phyloP scores from a whole-genome alignment of 2,113 vertebrate genomes.

The Chrysemys picta region DNA sequence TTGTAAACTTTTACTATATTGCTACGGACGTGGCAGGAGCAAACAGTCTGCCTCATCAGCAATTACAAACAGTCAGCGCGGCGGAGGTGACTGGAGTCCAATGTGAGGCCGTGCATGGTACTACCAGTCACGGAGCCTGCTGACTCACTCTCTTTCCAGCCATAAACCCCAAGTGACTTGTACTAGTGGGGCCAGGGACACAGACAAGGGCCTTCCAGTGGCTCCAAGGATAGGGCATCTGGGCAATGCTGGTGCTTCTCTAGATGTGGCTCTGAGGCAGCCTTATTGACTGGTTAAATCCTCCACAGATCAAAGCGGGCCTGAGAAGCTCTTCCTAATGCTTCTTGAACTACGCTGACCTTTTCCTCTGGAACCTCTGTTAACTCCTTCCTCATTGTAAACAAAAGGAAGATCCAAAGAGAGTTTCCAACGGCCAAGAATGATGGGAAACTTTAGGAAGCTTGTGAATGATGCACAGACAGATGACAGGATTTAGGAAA shows the following conservation, averaged over 20 bases:
- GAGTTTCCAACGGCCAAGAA: slow-evolving; percentile 54
- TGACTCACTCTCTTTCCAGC: slow-evolving; percentile 53
- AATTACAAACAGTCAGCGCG: slow-evolving; percentile 29
- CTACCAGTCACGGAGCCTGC: slow-evolving; percentile 39
- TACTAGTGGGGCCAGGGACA: fast-evolving
- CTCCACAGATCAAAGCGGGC: slow-evolving; percentile 59
- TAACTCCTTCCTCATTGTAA: slow-evolving; percentile 57
- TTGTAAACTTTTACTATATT: slow-evolving; percentile 65
- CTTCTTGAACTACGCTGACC: slow-evolving; percentile 44
- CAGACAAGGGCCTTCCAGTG: background rate
- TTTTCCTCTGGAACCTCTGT: slow-evolving; percentile 42
- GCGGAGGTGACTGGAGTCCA: background rate
- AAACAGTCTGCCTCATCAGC: slow-evolving; percentile 69
- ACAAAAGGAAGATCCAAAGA: slow-evolving; percentile 72
- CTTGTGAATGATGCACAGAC: slow-evolving; percentile 64
- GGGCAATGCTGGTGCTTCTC: slow-evolving; percentile 12
- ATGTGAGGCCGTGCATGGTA: slow-evolving; percentile 44
- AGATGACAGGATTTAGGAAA: slow-evolving; percentile 66
- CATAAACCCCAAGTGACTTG: slow-evolving; percentile 54
- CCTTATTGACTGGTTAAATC: slow-evolving; percentile 59
- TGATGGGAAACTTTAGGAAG: slow-evolving; percentile 67
- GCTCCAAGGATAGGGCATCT: background rate
- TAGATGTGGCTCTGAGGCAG: background rate
- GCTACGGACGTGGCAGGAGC: slow-evolving; percentile 56
- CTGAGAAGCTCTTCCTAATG: slow-evolving; percentile 43